phyloP scores from a whole-genome alignment of 2,113 vertebrate genomes.

The Neotragus pygmaeus region DNA sequence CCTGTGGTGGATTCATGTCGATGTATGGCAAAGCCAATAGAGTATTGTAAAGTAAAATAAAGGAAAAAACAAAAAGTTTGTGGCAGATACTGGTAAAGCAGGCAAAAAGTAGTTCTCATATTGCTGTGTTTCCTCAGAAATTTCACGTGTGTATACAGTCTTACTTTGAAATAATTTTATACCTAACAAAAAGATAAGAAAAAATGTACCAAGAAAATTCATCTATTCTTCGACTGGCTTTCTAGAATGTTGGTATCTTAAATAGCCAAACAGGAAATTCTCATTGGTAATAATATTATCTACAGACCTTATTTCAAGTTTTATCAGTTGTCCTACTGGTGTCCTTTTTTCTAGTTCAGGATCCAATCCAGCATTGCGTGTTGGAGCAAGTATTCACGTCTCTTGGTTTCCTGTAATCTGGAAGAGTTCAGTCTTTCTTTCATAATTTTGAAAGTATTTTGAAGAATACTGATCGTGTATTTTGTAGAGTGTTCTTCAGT shows the following conservation, averaged over 20 bases:
- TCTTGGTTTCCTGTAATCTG: not conserved
- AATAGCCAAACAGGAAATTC: not conserved
- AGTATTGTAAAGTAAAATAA: too few relatives aligned
- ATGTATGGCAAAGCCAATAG: too few relatives aligned
- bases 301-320: not conserved
- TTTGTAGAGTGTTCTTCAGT: not conserved
- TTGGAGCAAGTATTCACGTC: not conserved
- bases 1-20: too few relatives aligned
- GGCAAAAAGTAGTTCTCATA: not conserved
- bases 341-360: not conserved
- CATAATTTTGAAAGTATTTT: not conserved
- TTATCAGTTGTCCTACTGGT: not conserved
- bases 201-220: not conserved
- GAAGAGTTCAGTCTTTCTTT: not conserved
- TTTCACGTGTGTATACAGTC: not conserved
- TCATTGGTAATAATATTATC: not conserved
- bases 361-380: not conserved
- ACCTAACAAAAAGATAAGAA: not conserved
- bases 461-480: not conserved
- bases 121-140: not conserved
- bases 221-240: not conserved
- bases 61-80: too few relatives aligned
- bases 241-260: not conserved
- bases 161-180: conserved; percentile 7
- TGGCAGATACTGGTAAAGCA: not conserved